Percentiles rank a stretch among this genome's conserved stretches.
Evolutionary conservation across 2,888 invertebrate genomes (phyloP).

Genomic region (Coecobrya sp.): DNA sequence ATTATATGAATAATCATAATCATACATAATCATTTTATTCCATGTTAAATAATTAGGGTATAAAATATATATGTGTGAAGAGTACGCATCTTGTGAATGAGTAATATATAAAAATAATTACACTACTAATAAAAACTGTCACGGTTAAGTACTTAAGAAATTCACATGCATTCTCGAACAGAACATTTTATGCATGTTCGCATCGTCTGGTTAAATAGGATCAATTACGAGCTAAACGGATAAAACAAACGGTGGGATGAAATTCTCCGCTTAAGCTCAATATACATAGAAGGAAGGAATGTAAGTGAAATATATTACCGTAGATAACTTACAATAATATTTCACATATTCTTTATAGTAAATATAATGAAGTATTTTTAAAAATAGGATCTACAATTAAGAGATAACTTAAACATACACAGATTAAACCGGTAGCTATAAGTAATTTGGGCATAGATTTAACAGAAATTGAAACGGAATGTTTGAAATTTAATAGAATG

Average conservation of each 20-base stretch:
- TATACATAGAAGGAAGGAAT: background rate
- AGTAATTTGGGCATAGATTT: too few relatives aligned
- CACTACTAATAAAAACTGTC: too few relatives aligned
- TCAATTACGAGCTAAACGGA: constrained; percentile 79
- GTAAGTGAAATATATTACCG: background rate
- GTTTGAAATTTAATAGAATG: too few relatives aligned
- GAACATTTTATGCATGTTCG: constrained; percentile 63
- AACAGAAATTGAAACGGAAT: too few relatives aligned
- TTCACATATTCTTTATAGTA: too few relatives aligned
- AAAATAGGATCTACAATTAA: background rate
- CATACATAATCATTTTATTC: constrained; percentile 39
- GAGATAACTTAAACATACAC: background rate
- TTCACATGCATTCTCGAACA: constrained; percentile 32
- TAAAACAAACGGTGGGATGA: constrained; percentile 42
- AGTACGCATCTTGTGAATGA: background rate
- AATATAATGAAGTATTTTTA: background rate
- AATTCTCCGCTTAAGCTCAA: constrained; percentile 71
- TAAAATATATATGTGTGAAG: background rate
- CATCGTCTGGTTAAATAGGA: constrained; percentile 81
- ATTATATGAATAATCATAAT: constrained; percentile 14
- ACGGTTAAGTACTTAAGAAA: background rate
- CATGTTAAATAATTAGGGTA: background rate
- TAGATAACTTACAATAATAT: background rate
- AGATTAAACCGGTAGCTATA: too few relatives aligned
- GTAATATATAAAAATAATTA: background rate